Percentiles rank a stretch among this genome's conserved stretches.
phyloP scores from a whole-genome alignment of 2,113 vertebrate genomes.

The Trachemys scripta region DNA sequence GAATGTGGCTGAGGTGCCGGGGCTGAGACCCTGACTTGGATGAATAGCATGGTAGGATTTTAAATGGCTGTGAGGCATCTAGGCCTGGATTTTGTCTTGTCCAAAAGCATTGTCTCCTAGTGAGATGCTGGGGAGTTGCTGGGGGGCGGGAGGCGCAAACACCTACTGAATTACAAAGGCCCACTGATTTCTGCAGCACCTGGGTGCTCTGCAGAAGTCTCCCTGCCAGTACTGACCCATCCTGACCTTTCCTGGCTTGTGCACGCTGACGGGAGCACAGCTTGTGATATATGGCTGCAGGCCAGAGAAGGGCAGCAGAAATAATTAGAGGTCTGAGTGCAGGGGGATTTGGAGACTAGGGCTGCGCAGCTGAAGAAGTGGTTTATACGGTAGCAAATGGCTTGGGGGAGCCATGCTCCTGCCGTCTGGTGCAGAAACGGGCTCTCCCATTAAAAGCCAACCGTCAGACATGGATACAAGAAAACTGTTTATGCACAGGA shows the following conservation, averaged over 20 bases:
- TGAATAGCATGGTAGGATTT: fast-evolving
- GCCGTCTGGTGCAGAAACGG: not conserved
- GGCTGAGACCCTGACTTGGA: not conserved
- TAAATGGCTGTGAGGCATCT: not conserved
- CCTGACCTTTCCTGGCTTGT: not conserved
- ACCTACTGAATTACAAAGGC: not conserved
- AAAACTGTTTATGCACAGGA: not conserved
- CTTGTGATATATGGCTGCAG: not conserved
- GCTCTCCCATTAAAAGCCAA: not conserved
- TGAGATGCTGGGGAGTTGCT: not conserved
- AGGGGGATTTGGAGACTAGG: not conserved
- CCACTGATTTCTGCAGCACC: not conserved
- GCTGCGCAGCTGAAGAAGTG: not conserved
- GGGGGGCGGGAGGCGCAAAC: not conserved
- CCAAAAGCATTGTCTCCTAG: not conserved
- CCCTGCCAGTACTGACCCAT: not conserved
- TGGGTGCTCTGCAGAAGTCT: fast-evolving
- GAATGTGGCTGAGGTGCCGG: not conserved
- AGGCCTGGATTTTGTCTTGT: not conserved
- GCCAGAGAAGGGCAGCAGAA: not conserved
- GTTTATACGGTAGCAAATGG: not conserved
- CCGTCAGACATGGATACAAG: not conserved
- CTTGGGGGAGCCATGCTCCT: not conserved
- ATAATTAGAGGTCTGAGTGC: not conserved
- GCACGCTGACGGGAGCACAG: not conserved